Base-by-base conservation (phyloP, 2,888 invertebrate species). In the Lobophora halterata region DNA sequence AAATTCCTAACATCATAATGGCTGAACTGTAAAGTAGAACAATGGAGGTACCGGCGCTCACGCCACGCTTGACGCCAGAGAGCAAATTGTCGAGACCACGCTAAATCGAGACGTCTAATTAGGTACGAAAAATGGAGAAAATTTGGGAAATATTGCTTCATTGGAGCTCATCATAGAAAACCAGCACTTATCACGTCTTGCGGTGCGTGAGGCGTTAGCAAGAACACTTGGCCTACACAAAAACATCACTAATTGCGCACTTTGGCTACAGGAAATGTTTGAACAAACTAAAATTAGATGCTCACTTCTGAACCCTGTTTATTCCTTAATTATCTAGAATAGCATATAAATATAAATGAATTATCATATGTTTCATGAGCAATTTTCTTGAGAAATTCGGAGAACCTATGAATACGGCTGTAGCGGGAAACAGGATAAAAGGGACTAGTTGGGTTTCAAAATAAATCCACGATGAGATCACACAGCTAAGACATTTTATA, bases 211-310 rank as follows among this genome's bases (percentile, higher is more conserved):
- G 55, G 57, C 55, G 65, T 55, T 55, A 58, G 58, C 51, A 52
- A 65, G 65, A 70, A 62, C 60, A 72, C 64, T 58, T 59, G 55
- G 65, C 61, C 51, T 56, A 65, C 67, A 72, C 73, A 71, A 71
- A 71, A 65, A 57, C 35, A 43, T 31, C 41, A 55, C 58, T 63
- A 66, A 71, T 68, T 67, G 65, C 65, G 54, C 64, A 64, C 57
- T 65, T 64, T 55, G 57, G 52, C 53, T 58, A 58, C 66, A 71
- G 67, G 69, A 72, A 71, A 67, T 64, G 49, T 57, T 63, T 50
- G 54, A 58, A 54, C 55, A 58, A 58, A 64, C 55, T 55, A 55
- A 61, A 61, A 56, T 61, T 55, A 49, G 49, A 41, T 27, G 30
- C 32, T 19, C 21, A 49, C 46, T 34, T 46, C 43, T 44, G 36